Evolutionary conservation across 2,888 invertebrate species (phyloP).

Genomic region (Cantharis rufa): DNA sequence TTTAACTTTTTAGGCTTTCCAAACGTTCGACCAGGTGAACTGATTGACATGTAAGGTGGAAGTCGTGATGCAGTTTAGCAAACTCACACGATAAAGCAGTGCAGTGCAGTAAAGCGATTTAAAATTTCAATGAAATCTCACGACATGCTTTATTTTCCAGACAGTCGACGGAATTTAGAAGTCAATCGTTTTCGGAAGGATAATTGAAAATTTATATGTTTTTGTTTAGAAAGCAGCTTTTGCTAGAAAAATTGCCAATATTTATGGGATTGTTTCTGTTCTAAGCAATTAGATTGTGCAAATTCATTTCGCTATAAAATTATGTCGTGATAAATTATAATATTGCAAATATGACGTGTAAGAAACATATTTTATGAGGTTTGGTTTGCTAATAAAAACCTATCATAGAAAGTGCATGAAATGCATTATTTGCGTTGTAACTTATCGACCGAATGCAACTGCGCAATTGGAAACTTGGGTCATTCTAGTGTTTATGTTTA

Average conservation of each 20-base stretch:
- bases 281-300: neutral
- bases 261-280: neutral
- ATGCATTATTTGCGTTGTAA: conserved; percentile 19
- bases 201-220: neutral
- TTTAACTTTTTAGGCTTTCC: neutral
- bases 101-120: neutral
- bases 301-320: neutral
- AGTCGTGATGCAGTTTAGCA: neutral
- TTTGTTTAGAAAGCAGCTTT: neutral
- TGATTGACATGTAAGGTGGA: neutral
- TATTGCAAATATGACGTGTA: neutral
- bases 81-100: neutral
- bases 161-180: neutral
- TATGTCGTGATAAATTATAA: neutral
- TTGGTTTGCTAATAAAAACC: conserved; percentile 1
- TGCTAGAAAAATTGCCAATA: neutral
- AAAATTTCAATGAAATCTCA: neutral
- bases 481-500: conserved; percentile 26
- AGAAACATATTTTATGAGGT: neutral
- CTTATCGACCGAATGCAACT: conserved; percentile 33
- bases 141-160: neutral
- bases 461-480: conserved; percentile 29
- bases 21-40: neutral
- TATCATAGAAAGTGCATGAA: conserved; percentile 5
- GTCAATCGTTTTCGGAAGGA: neutral